A percentile compares a stretch with the other conserved stretches of the same genome.
Conservation (phyloP, 2,113 vertebrate genomes). For the Columba janthina region DNA sequence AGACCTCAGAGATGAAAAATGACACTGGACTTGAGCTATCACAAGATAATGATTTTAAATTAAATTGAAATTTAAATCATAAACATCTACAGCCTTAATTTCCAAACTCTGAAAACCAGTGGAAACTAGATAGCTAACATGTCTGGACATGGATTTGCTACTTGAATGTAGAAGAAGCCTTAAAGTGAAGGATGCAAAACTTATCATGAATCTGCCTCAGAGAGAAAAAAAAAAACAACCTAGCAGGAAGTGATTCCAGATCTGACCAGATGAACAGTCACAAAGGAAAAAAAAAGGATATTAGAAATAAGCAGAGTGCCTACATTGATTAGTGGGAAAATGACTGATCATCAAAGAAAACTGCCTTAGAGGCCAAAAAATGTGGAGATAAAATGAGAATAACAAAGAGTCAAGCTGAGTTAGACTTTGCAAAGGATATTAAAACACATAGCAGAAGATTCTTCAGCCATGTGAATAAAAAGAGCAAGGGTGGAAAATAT, state of each 20-base stretch:
- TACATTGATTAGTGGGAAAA: constrained; percentile 2
- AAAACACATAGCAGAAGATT: constrained; percentile 24
- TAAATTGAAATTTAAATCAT: background rate
- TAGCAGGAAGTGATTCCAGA: constrained; percentile 10
- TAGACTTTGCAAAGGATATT: constrained; percentile 43
- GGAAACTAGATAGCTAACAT: background rate
- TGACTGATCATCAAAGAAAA: constrained; percentile 41
- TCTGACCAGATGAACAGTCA: background rate
- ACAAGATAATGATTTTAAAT: background rate
- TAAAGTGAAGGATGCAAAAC: background rate
- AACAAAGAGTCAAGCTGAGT: constrained; percentile 43
- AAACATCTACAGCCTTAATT: background rate
- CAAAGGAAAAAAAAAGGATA: background rate
- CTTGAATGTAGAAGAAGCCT: background rate
- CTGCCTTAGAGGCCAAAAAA: constrained; percentile 16
- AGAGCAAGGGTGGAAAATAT: background rate
- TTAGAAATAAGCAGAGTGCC: constrained; percentile 43
- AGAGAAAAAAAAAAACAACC: background rate
- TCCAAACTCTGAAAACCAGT: background rate
- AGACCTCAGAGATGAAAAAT: background rate
- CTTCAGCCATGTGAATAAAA: constrained; percentile 6
- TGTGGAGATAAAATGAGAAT: constrained; percentile 26
- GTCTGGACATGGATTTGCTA: background rate
- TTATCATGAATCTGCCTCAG: background rate
- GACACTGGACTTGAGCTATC: background rate